Conservation (phyloP, 2,797 vertebrate species). For the Halcyon badia region DNA sequence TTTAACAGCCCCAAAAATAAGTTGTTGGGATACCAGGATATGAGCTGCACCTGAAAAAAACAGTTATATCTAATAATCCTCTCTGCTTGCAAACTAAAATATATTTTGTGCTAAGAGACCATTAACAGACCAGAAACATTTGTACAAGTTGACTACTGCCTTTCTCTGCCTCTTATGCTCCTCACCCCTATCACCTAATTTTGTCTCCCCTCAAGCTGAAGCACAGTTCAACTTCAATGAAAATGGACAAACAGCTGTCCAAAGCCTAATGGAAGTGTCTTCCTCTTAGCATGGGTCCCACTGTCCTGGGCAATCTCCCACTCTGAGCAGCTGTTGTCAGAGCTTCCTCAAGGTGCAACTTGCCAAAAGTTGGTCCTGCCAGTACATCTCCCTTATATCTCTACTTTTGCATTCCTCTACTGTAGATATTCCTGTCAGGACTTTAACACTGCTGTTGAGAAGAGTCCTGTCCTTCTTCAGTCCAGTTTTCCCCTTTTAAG, state of each 20-base stretch:
- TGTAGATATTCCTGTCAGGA: background rate
- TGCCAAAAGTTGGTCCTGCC: background rate
- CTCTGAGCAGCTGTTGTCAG: background rate
- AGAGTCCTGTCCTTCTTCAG: background rate
- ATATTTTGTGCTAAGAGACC: background rate
- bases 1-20: accelerated
- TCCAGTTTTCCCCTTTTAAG: background rate
- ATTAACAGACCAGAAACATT: background rate
- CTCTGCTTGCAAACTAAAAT: background rate
- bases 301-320: background rate
- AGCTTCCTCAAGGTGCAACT: background rate
- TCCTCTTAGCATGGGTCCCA: background rate
- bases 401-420: background rate
- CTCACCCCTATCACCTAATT: accelerated
- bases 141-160: background rate
- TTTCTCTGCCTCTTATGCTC: background rate
- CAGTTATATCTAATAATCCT: background rate
- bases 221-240: background rate
- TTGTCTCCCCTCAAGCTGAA: background rate
- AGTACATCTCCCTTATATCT: background rate
- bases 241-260: background rate
- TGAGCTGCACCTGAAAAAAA: background rate
- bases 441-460: background rate
- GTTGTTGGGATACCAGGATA: background rate
- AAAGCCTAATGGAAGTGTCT: background rate